These are phyloP conservation scores for Bradypodion pumilum DNA, from an alignment of 2,797 vertebrate genomes.

Conservation along the genomic window DNA sequence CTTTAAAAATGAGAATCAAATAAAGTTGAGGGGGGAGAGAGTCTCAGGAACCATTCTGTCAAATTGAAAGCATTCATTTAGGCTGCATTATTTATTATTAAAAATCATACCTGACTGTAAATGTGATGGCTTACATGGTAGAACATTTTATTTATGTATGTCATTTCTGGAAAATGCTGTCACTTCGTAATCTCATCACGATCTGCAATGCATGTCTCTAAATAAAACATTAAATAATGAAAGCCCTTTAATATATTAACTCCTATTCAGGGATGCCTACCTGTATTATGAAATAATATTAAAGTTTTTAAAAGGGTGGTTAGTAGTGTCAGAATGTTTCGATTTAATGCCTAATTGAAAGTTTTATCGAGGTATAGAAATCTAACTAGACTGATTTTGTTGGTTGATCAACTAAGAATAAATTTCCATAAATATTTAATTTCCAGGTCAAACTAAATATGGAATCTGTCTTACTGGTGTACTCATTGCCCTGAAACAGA, in stretches of 20 bases:
- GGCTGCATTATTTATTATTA: slow-evolving; percentile 40
- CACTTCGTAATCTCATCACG: slow-evolving; percentile 49
- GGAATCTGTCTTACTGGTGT: background rate
- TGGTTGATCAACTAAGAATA: too few species aligned
- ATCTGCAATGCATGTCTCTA: slow-evolving; percentile 25
- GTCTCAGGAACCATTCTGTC: slow-evolving; percentile 61
- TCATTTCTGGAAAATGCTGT: slow-evolving; percentile 59
- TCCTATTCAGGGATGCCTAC: slow-evolving; percentile 38
- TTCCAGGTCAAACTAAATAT: background rate
- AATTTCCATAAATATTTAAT: too few species aligned
- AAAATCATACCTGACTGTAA: slow-evolving; percentile 58
- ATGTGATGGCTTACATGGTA: slow-evolving; percentile 54
- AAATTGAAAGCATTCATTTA: slow-evolving; percentile 76
- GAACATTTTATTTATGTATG: slow-evolving; percentile 57
- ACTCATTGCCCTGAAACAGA: rapidly evolving
- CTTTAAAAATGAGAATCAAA: slow-evolving; percentile 73
- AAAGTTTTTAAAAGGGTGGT: slow-evolving; percentile 12
- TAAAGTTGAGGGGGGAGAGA: slow-evolving; percentile 61
- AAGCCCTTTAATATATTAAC: slow-evolving; percentile 34
- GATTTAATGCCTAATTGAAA: background rate
- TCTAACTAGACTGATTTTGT: background rate
- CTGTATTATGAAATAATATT: slow-evolving; percentile 31
- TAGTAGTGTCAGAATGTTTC: background rate
- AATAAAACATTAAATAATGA: slow-evolving; percentile 40
- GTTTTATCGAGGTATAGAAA: background rate